phyloP scores from a whole-genome alignment of 2,888 invertebrate genomes.

The Cryptophagus acutangulus region DNA sequence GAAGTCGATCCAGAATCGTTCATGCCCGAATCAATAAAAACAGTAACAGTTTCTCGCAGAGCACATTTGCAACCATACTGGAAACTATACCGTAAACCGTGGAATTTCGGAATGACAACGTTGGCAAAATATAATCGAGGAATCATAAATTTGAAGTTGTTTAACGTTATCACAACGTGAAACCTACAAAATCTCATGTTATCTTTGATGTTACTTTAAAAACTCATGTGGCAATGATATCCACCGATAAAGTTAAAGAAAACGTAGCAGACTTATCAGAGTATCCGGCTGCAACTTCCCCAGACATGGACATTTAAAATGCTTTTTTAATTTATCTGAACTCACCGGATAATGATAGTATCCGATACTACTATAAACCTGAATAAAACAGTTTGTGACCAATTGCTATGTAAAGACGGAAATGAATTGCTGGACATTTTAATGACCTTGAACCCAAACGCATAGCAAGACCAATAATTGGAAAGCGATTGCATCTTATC shows the following conservation, averaged over 20 bases:
- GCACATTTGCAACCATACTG: slow-evolving; percentile 73
- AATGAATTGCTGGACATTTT: slow-evolving; percentile 34
- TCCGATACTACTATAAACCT: slow-evolving; percentile 11
- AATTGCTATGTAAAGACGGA: slow-evolving; percentile 51
- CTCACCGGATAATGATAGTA: slow-evolving; percentile 27
- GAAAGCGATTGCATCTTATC: slow-evolving; percentile 72
- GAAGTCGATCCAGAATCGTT: slow-evolving; percentile 28
- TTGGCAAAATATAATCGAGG: slow-evolving; percentile 54
- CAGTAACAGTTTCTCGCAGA: slow-evolving; percentile 65
- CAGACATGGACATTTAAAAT: slow-evolving; percentile 51
- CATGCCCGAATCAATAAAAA: slow-evolving; percentile 42
- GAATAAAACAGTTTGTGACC: slow-evolving; percentile 34
- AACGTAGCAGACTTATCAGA: slow-evolving; percentile 37
- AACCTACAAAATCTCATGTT: slow-evolving; percentile 57
- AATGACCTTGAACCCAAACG: slow-evolving; percentile 29
- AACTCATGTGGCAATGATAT: slow-evolving; percentile 35
- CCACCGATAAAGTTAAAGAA: slow-evolving; percentile 30
- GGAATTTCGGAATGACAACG: slow-evolving; percentile 67
- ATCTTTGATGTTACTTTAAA: slow-evolving; percentile 52
- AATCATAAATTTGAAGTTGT: slow-evolving; percentile 59
- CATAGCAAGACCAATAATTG: slow-evolving; percentile 45
- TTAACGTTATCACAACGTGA: slow-evolving; percentile 61
- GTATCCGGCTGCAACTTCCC: slow-evolving; percentile 59
- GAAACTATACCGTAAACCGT: slow-evolving; percentile 68
- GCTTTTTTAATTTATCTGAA: slow-evolving; percentile 46